These are phyloP conservation scores for Acronicta aceris DNA, from an alignment of 2,888 invertebrate species.

Conservation along the genomic window DNA sequence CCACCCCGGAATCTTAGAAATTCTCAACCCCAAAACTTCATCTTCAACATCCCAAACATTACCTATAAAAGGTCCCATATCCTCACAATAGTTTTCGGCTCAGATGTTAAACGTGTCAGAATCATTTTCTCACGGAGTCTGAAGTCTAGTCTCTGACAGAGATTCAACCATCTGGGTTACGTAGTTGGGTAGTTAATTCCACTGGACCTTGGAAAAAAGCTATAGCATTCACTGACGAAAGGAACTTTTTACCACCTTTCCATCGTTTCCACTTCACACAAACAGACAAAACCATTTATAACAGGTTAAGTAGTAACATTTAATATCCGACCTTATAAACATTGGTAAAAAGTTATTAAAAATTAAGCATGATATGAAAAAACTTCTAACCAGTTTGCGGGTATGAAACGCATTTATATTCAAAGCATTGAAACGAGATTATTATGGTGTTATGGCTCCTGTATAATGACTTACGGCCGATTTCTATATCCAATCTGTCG, in stretches of 20 bases:
- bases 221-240: neutral
- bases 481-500: no score
- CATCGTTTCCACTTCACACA: neutral
- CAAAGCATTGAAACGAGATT: constrained; percentile 16
- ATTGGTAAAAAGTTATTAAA: constrained; percentile 27
- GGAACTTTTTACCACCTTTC: neutral
- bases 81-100: no score
- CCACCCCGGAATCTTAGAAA: no score
- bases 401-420: constrained; percentile 13
- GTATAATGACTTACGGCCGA: constrained; percentile 34
- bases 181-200: no score
- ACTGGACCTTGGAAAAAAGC: no score
- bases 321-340: neutral
- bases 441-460: constrained; percentile 18
- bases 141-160: no score
- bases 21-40: no score
- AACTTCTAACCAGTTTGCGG: neutral
- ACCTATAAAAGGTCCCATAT: no score
- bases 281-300: constrained; percentile 4
- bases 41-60: no score
- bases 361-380: constrained; percentile 18
- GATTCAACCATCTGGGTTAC: no score
- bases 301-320: neutral
- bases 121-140: no score
- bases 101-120: no score